Conservation (phyloP, 2,888 invertebrate genomes). For the Mesorhabditis spiculigera region DNA sequence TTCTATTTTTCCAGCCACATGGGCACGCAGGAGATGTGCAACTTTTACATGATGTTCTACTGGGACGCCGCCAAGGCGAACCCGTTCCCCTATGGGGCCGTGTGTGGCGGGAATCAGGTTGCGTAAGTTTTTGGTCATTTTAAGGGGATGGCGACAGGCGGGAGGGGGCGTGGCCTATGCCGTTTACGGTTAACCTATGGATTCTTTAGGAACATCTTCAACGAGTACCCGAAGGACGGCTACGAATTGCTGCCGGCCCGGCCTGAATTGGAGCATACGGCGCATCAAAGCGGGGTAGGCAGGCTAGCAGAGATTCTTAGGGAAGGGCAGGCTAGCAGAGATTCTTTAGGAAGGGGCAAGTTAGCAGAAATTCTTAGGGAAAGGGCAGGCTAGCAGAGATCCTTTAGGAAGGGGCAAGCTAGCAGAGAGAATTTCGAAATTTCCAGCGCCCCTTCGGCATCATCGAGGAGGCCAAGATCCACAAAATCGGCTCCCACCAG, state of each 20-base stretch:
- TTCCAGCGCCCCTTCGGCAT: slow-evolving; percentile 52
- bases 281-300: slow-evolving; percentile 47
- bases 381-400: too few species aligned
- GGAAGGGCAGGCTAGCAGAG: background rate
- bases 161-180: too few species aligned
- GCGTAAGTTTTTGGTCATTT: slow-evolving; percentile 6
- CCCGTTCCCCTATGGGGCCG: slow-evolving; percentile 55
- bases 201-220: slow-evolving; percentile 12
- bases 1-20: slow-evolving; percentile 57
- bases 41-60: slow-evolving; percentile 64
- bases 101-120: slow-evolving; percentile 30
- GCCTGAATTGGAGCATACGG: slow-evolving; percentile 61
- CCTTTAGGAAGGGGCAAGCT: too few species aligned
- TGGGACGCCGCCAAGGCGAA: slow-evolving; percentile 56
- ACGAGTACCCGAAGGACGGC: slow-evolving; percentile 44
- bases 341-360: too few species aligned
- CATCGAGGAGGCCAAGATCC: slow-evolving; percentile 32
- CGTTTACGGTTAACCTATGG: too few species aligned
- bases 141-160: background rate
- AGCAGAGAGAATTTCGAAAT: slow-evolving; percentile 2
- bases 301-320: background rate
- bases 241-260: slow-evolving; percentile 24
- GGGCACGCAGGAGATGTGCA: slow-evolving; percentile 65
- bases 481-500: slow-evolving; percentile 31
- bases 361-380: too few species aligned